These are phyloP conservation scores for Melangyna quadrimaculata DNA, from an alignment of 2,888 invertebrate species.

Conservation along the genomic window DNA sequence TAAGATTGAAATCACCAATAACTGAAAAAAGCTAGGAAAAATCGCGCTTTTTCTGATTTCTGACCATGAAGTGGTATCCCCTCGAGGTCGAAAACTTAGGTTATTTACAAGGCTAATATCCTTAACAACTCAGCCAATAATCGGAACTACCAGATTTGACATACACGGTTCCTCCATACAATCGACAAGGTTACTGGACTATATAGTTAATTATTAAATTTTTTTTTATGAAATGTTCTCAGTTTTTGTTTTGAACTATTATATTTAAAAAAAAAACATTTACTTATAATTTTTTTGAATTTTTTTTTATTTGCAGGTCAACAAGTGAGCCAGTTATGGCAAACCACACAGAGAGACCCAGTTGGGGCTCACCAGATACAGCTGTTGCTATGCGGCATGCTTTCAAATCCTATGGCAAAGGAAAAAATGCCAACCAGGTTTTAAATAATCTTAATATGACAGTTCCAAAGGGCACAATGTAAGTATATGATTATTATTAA, in stretches of 20 bases:
- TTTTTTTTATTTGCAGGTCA: conserved; percentile 75
- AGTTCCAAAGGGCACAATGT: conserved; percentile 97
- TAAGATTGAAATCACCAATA: too few relatives aligned
- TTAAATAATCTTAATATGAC: conserved; percentile 95
- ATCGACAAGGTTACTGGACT: too few relatives aligned
- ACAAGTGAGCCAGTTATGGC: conserved; percentile 80
- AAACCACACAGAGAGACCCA: conserved; percentile 74
- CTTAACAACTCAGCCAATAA: too few relatives aligned
- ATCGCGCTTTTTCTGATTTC: too few relatives aligned
- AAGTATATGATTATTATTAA: conserved; percentile 82
- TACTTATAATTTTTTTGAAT: neutral
- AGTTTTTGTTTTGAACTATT: neutral
- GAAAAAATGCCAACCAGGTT: conserved; percentile 92
- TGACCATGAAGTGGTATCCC: too few relatives aligned
- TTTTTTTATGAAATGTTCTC: neutral
- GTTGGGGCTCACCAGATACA: conserved; percentile 82
- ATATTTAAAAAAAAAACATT: neutral
- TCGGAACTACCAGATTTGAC: too few relatives aligned
- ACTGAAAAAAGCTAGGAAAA: too few relatives aligned
- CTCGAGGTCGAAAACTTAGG: too few relatives aligned
- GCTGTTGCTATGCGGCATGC: conserved; percentile 94
- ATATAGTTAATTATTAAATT: too few relatives aligned
- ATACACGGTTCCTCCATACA: too few relatives aligned
- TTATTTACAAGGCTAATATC: too few relatives aligned
- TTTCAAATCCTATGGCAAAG: conserved; percentile 94